Evolutionary conservation across 2,113 vertebrate species (phyloP), one percentile per base, ranked within the genome.

Genomic region (Lamprologus lemairii): DNA sequence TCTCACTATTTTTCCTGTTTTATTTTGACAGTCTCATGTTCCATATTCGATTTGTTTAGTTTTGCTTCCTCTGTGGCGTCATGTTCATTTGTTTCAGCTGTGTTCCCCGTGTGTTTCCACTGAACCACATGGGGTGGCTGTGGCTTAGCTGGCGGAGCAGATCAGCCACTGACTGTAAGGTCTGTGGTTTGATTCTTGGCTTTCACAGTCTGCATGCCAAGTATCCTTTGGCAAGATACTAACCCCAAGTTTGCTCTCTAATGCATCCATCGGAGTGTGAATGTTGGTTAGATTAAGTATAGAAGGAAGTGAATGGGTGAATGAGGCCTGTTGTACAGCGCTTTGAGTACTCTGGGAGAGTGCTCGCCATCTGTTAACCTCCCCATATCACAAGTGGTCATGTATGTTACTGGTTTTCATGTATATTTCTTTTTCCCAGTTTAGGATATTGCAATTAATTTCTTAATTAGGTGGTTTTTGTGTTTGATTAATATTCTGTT

Each of bases 151-250:
- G 57, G 57, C 2, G 5, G 28, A 60, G 28, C 57, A 31, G 57
- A 17, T 60, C 28, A 33, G 8, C 28, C 0, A 10, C 57, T 10
- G 28, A 60, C 9, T 19, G 57, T 0, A 57, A 26, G 23, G 54
- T 26, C 23, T 0, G 12, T 57, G 7, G 7, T 26, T 57, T 0
- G 4, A 57, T 57, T 2, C 54, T 3, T n/a, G 49, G 49, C 54
- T 55, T 13, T 4, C 11, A 7, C 57, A 31, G 14, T 60, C 26
- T 60, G 26, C 57, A 31, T 60, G 57, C 14, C 8, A 31, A 60
- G 57, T 60, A 17, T 60, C 57, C 14, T 33, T 60, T 0, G 5
- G 26, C 57, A 31, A 31, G 8, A 17, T 60, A 33, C 57, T 4
- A 60, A 19, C 16, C 28, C 57, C 16, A 31, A 10, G 8, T 19